Conservation (phyloP, 2,113 vertebrate genomes). For the Coturnix japonica region DNA sequence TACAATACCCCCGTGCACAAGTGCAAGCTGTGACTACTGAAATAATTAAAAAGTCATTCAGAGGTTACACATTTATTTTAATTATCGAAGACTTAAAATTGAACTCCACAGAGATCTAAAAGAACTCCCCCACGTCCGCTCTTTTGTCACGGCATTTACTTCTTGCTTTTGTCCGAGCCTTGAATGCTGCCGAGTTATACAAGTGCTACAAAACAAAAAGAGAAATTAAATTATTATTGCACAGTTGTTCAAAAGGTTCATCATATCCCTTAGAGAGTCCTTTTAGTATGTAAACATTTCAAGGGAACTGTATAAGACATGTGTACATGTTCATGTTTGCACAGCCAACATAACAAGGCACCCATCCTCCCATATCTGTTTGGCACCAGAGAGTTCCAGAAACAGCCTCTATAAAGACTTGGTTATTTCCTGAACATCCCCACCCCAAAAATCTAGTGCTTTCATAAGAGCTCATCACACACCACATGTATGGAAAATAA, state of each 20-base stretch:
- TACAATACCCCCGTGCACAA: neutral
- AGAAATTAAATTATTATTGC: neutral
- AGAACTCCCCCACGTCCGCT: conserved; percentile 93
- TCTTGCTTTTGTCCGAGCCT: conserved; percentile 96
- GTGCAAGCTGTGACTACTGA: conserved; percentile 7
- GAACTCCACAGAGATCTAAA: conserved; percentile 73
- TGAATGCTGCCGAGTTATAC: conserved; percentile 97
- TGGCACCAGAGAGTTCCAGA: neutral
- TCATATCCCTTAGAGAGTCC: neutral
- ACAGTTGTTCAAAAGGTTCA: neutral
- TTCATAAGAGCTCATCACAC: neutral
- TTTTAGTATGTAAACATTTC: neutral
- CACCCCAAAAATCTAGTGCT: neutral
- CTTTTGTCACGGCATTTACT: conserved; percentile 98
- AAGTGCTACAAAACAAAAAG: conserved; percentile 84
- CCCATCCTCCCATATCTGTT: neutral
- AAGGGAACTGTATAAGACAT: neutral
- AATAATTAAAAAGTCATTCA: neutral
- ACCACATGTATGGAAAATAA: fast-evolving
- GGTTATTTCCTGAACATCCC: fast-evolving
- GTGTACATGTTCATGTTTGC: too few species aligned
- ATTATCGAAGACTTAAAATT: conserved; percentile 10
- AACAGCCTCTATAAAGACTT: neutral
- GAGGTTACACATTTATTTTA: conserved; percentile 36
- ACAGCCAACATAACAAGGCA: neutral